Evolutionary conservation across 2,113 vertebrate species (phyloP), one percentile per base, ranked within the genome.

Genomic region (Indicator maculatus): DNA sequence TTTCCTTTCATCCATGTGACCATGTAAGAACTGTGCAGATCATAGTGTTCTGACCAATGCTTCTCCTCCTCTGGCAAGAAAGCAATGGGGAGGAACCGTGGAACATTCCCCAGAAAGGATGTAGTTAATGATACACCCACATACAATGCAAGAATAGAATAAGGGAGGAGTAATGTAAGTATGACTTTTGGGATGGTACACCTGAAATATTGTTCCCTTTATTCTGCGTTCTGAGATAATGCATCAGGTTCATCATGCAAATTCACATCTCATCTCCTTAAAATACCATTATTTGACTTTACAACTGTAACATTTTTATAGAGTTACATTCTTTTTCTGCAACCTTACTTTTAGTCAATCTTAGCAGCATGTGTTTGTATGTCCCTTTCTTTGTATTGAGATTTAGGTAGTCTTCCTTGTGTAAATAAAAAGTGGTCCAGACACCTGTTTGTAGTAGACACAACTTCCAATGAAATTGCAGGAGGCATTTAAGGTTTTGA

Each of bases 1-100:
- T 96, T 93, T 85, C 47, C 65, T 91, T 95, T 95, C 89, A 86
- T 86, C 91, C 95, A n/a, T 53, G 73, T 95, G 89, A 69, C 79
- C 89, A 88, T 96, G 61, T 95, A 93, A 95, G 91, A 96, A 55
- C 93, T 95, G 91, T 91, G 72, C 93, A 97, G 83, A 67, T 95
- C 85, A 74, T 93, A 97, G 27, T 91, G 76, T 69, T 95, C 88
- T 97, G 95, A 75, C 75, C 94, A 95, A 86, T 93, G 63, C 89
- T 75, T 86, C 91, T 97, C 74, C 93, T 95, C 91, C 91, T 95
- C 83, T 95, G 94, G 31, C 94, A 95, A 97, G 94, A 93, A 92
- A 96, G 72, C 82, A 93, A 15, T 95, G 93, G 61, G 91, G 96
- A 95, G 90, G 65, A 94, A 77, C 87, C 88, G 33, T 90, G 93